Evolutionary conservation across 2,113 vertebrate species (phyloP).

Genomic region (Rhinolophus sinicus): DNA sequence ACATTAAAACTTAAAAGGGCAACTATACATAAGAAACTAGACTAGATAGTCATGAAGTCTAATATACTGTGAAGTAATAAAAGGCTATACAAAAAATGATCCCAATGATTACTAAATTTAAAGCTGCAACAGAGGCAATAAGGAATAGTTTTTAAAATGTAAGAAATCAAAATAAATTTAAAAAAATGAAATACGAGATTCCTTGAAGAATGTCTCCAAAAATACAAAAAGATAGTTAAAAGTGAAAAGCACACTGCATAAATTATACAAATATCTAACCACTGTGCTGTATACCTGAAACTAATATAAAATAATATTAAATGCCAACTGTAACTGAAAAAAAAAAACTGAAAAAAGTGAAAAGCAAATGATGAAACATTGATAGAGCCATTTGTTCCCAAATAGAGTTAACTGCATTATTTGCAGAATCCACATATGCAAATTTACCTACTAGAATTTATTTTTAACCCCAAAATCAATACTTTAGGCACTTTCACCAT

Average conservation of each 20-base stretch:
- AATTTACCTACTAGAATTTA: neutral
- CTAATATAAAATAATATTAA: too few species aligned
- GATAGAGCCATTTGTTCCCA: neutral
- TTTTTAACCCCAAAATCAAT: neutral
- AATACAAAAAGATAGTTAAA: neutral
- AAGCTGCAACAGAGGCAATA: neutral
- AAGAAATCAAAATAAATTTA: neutral
- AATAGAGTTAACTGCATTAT: neutral
- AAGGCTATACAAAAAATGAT: neutral
- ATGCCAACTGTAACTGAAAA: too few species aligned
- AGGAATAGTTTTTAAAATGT: neutral
- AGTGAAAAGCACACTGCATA: neutral
- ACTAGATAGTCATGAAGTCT: neutral
- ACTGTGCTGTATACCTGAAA: too few species aligned
- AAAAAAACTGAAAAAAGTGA: neutral
- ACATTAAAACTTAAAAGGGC: neutral
- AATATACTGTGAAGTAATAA: neutral
- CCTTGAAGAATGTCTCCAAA: neutral
- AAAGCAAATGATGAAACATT: neutral
- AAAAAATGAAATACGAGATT: neutral
- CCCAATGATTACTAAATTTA: neutral
- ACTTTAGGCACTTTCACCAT: neutral
- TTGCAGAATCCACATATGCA: neutral
- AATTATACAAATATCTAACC: too few species aligned
- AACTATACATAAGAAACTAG: neutral